Conservation (phyloP, 2,888 invertebrate species). For the Argynnis bischoffii region DNA sequence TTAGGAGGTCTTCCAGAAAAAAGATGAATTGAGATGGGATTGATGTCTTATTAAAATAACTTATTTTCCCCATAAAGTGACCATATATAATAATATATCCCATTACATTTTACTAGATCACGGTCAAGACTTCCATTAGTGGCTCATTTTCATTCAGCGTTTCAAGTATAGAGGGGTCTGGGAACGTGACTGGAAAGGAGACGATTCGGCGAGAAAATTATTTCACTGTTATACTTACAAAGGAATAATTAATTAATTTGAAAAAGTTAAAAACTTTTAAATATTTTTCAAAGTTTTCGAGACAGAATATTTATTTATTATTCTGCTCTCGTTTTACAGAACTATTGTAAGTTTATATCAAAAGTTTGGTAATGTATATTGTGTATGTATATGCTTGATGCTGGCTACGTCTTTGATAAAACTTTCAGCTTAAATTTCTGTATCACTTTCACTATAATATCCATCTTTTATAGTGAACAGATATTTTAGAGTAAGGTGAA, state of each 20-base stretch:
- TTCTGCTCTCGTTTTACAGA: not conserved
- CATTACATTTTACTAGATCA: slow-evolving; percentile 21
- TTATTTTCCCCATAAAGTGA: not conserved
- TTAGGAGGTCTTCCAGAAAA: not conserved
- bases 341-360: not conserved
- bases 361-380: too few species aligned
- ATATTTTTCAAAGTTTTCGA: slow-evolving; percentile 16
- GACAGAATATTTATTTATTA: not conserved
- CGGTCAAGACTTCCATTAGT: slow-evolving; percentile 25
- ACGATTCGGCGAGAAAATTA: slow-evolving; percentile 23
- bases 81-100: slow-evolving; percentile 8
- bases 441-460: too few species aligned
- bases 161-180: slow-evolving; percentile 26
- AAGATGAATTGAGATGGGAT: not conserved
- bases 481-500: too few species aligned
- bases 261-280: slow-evolving; percentile 21
- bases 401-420: too few species aligned
- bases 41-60: not conserved
- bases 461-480: too few species aligned
- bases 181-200: slow-evolving; percentile 24
- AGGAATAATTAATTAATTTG: slow-evolving; percentile 37
- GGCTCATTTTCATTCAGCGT: slow-evolving; percentile 24
- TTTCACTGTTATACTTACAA: slow-evolving; percentile 35
- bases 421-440: too few species aligned
- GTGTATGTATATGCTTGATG: too few species aligned